These are phyloP conservation scores for Drosophila athabasca DNA, from an alignment of 1,140 invertebrate species.

Conservation along the genomic window DNA sequence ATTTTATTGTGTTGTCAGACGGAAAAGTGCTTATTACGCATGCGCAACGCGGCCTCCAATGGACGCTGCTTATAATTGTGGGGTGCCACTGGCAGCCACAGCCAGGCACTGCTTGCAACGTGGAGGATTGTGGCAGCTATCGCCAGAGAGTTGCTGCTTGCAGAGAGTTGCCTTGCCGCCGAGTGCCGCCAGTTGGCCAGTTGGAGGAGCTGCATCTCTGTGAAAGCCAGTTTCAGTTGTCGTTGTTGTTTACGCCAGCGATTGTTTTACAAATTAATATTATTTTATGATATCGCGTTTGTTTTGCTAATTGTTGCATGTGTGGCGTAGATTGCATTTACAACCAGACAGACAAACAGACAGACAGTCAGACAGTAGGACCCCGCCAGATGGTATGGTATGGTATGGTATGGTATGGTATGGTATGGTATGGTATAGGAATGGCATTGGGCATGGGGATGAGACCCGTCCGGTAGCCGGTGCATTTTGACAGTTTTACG, in stretches of 20 bases:
- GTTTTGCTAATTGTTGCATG: conserved; percentile 83
- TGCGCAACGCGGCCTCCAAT: conserved; percentile 67
- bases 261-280: conserved; percentile 83
- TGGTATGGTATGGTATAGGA: no score
- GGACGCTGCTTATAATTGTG: conserved; percentile 70
- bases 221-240: conserved; percentile 44
- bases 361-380: conserved; percentile 10
- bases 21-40: conserved; percentile 84
- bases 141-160: neutral
- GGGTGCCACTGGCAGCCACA: conserved; percentile 60
- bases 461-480: conserved; percentile 68
- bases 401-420: neutral
- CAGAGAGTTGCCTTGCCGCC: neutral
- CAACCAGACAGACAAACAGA: conserved; percentile 21
- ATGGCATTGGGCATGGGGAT: neutral
- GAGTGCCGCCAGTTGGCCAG: neutral
- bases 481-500: conserved; percentile 82
- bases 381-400: conserved; percentile 21
- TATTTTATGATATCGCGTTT: conserved; percentile 83
- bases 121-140: conserved; percentile 44
- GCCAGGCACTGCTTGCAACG: conserved; percentile 43
- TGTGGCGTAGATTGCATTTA: conserved; percentile 81
- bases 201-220: neutral
- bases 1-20: conserved; percentile 84
- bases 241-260: conserved; percentile 73